Conservation (phyloP, 92 coral and sea anemone genomes). For the Siderastrea siderea region DNA sequence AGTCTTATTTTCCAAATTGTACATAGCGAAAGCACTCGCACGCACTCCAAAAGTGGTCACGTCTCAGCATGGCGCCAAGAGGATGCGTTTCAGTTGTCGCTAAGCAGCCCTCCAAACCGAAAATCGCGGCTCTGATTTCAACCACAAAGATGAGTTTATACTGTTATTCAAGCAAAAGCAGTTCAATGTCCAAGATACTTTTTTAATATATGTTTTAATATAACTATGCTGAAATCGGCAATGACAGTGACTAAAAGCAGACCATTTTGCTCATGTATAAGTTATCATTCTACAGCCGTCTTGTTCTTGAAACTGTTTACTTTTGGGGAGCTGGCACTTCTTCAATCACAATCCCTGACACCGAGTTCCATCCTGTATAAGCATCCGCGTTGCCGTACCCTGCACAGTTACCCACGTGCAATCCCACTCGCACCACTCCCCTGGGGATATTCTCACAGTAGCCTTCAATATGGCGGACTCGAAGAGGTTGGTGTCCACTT, state of each 20-base stretch:
- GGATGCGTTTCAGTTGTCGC: too few species aligned
- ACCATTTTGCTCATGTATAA: background rate
- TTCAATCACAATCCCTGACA: constrained; percentile 45
- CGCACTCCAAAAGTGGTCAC: too few species aligned
- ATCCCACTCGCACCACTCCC: constrained; percentile 33
- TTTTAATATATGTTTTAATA: too few species aligned
- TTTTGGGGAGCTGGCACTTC: constrained; percentile 46
- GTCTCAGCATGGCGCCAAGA: too few species aligned
- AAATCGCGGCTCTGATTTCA: too few species aligned
- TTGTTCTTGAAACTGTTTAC: background rate
- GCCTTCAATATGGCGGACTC: background rate
- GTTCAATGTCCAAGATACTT: too few species aligned
- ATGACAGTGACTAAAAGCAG: background rate
- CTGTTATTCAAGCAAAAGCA: too few species aligned
- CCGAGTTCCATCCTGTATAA: constrained; percentile 31
- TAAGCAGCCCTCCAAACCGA: too few species aligned
- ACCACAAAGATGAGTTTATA: too few species aligned
- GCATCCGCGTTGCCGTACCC: constrained; percentile 45
- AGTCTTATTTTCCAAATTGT: too few species aligned
- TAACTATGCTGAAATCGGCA: background rate
- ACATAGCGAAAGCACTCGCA: too few species aligned
- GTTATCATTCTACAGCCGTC: background rate
- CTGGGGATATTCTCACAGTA: background rate
- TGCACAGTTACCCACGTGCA: constrained; percentile 51
- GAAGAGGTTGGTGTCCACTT: background rate